A percentile compares a stretch with the other conserved stretches of the same genome.
Evolutionary conservation across 2,797 vertebrate genomes (phyloP).

Genomic region (Pseudochromis fuscus): DNA sequence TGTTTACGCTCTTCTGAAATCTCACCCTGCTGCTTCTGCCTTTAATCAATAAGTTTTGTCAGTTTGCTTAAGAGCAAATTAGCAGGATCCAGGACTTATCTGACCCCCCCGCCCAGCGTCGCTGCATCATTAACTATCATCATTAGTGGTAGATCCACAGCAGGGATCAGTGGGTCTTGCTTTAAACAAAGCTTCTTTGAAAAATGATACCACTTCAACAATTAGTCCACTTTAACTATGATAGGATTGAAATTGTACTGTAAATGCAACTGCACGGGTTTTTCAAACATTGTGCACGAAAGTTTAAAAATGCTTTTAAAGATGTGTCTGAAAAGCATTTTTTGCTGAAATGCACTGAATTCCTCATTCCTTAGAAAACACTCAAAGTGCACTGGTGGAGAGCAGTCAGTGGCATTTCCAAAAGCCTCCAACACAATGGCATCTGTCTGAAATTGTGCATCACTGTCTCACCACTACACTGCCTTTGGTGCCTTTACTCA

Average conservation of each 20-base stretch:
- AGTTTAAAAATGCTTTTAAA: constrained; percentile 12
- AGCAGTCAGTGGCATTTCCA: constrained; percentile 17
- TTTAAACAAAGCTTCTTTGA: constrained; percentile 11
- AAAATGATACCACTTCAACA: neutral
- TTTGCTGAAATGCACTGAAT: neutral
- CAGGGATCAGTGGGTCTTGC: constrained; percentile 14
- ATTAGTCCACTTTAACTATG: constrained; percentile 13
- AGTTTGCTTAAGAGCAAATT: constrained; percentile 28
- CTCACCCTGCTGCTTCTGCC: constrained; percentile 44
- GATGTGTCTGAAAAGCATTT: neutral
- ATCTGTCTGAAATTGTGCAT: constrained; percentile 54
- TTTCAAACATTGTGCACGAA: constrained; percentile 9
- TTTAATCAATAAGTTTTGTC: constrained; percentile 48
- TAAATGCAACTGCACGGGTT: constrained; percentile 8
- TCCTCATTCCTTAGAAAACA: constrained; percentile 1
- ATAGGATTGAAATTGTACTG: neutral
- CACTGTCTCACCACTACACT: constrained; percentile 44
- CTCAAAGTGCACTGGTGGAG: neutral
- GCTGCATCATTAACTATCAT: constrained; percentile 48
- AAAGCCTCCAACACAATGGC: constrained; percentile 33
- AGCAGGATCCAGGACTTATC: constrained; percentile 32
- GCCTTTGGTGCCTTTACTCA: constrained; percentile 42
- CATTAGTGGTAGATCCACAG: constrained; percentile 40
- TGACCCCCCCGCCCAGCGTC: constrained; percentile 35
- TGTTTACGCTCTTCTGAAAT: constrained; percentile 33